Conservation (phyloP, 2,113 vertebrate genomes). For the Sitta europaea region DNA sequence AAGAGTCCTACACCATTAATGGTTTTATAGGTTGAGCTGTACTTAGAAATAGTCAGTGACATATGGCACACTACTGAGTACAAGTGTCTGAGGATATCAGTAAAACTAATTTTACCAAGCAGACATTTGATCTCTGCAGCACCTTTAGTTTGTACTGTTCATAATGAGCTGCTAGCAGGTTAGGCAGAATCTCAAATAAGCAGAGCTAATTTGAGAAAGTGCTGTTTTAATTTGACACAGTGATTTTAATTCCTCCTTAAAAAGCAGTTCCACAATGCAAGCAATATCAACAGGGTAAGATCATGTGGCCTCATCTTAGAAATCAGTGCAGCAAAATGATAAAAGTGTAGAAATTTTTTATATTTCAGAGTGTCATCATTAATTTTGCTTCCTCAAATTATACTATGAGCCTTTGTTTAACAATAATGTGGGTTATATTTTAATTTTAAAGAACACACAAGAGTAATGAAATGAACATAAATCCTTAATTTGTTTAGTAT, state of each 20-base stretch:
- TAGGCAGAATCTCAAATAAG: neutral
- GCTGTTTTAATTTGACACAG: neutral
- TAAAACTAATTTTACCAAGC: neutral
- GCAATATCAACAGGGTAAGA: neutral
- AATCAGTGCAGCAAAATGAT: neutral
- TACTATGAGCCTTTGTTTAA: neutral
- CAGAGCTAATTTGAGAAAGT: neutral
- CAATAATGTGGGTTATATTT: neutral
- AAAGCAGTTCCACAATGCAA: neutral
- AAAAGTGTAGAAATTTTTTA: neutral
- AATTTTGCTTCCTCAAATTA: neutral
- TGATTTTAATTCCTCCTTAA: neutral
- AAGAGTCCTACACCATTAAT: neutral
- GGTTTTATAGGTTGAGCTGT: neutral
- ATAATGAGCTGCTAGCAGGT: neutral
- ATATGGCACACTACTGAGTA: neutral
- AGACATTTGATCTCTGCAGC: neutral
- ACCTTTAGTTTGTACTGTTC: neutral
- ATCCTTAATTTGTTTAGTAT: neutral
- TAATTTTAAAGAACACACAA: neutral
- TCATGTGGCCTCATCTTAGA: neutral
- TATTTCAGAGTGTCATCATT: neutral
- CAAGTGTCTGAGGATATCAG: neutral
- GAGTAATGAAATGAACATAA: neutral
- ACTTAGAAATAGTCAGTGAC: neutral